Evolutionary conservation across 30 jellyfish, hydroid and myxozoan genomes (phyloP).

Genomic region (Haliclystus octoradiatus): DNA sequence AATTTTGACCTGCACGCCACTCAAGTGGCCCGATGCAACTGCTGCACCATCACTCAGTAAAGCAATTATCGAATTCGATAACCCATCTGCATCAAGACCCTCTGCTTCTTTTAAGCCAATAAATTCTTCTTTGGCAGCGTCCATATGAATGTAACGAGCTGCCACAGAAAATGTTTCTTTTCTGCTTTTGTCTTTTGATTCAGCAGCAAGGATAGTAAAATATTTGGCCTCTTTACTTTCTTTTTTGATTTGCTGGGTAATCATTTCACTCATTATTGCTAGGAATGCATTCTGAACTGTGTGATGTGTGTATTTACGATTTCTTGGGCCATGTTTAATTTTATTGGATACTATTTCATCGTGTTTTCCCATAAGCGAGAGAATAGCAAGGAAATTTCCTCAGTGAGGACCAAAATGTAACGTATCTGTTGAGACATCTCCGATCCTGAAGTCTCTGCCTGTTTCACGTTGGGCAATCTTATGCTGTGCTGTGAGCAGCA

Average conservation of each 20-base stretch:
- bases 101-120: slow-evolving; percentile 25
- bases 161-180: slow-evolving; percentile 32
- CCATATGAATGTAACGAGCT: slow-evolving; percentile 20
- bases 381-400: slow-evolving; percentile 31
- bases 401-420: slow-evolving; percentile 27
- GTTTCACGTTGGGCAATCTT: slow-evolving; percentile 38
- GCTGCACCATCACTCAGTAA: slow-evolving; percentile 31
- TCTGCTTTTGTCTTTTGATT: slow-evolving; percentile 25
- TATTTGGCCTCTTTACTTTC: slow-evolving; percentile 4
- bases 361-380: slow-evolving; percentile 22
- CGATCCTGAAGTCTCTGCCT: slow-evolving; percentile 23
- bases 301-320: slow-evolving; percentile 33
- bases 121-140: slow-evolving; percentile 17
- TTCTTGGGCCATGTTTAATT: slow-evolving; percentile 15
- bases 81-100: slow-evolving; percentile 33
- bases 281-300: slow-evolving; percentile 11
- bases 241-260: slow-evolving; percentile 5
- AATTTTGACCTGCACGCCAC: slow-evolving; percentile 15
- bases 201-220: slow-evolving; percentile 36
- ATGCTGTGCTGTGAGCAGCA: slow-evolving; percentile 33
- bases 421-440: neutral
- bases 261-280: slow-evolving; percentile 23
- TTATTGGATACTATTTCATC: slow-evolving; percentile 13
- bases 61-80: slow-evolving; percentile 14
- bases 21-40: slow-evolving; percentile 34